Conservation (phyloP, 2,888 invertebrate genomes). For the Tetanocera ferruginea region DNA sequence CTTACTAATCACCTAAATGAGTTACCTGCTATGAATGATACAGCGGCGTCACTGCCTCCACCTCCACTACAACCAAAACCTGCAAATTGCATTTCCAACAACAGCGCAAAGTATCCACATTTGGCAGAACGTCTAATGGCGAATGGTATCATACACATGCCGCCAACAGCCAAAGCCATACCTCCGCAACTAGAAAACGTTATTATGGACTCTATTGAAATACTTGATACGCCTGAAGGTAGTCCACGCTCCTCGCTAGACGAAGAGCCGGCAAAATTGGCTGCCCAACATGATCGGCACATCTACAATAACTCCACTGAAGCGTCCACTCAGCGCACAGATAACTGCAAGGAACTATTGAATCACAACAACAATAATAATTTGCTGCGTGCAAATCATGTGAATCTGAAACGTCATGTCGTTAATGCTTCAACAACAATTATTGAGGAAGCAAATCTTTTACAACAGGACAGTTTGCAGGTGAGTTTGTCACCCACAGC, state of each 20-base stretch:
- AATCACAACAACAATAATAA: slow-evolving; percentile 50
- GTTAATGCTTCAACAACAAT: neutral
- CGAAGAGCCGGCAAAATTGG: slow-evolving; percentile 37
- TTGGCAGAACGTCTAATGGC: slow-evolving; percentile 62
- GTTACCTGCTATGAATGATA: neutral
- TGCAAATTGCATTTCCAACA: slow-evolving; percentile 32
- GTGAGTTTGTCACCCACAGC: slow-evolving; percentile 18
- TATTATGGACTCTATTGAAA: slow-evolving; percentile 65
- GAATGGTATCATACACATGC: slow-evolving; percentile 52
- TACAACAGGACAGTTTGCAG: slow-evolving; percentile 32
- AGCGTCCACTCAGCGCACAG: slow-evolving; percentile 15
- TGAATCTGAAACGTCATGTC: slow-evolving; percentile 47
- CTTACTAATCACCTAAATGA: slow-evolving; percentile 29
- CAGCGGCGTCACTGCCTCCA: slow-evolving; percentile 12
- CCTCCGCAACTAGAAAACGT: slow-evolving; percentile 45
- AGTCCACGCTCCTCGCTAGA: slow-evolving; percentile 57
- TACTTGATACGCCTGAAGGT: slow-evolving; percentile 65
- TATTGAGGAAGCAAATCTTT: slow-evolving; percentile 13
- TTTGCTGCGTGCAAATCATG: slow-evolving; percentile 38
- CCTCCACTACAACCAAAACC: slow-evolving; percentile 43
- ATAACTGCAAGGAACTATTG: slow-evolving; percentile 36
- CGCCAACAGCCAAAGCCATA: slow-evolving; percentile 8
- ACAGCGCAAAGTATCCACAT: slow-evolving; percentile 59
- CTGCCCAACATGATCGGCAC: neutral
- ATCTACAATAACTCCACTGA: slow-evolving; percentile 23